Percentiles rank a stretch among this genome's conserved stretches.
Evolutionary conservation across 2,888 invertebrate genomes (phyloP).

Genomic region (Ophioninae sp.): DNA sequence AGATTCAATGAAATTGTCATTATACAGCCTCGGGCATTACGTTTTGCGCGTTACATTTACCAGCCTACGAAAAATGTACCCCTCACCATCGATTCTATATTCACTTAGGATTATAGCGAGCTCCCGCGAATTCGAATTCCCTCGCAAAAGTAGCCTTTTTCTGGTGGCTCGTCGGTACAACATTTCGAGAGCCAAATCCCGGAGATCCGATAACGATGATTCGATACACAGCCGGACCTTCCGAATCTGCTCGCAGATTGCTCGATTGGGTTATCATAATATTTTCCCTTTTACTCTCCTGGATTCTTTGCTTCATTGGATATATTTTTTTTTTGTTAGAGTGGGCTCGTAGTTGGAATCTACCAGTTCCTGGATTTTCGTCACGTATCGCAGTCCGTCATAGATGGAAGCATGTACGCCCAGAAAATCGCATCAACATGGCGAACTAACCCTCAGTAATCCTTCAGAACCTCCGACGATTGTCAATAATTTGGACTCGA

Average conservation of each 20-base stretch:
- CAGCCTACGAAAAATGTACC: conserved; percentile 32
- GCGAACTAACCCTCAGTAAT: conserved; percentile 38
- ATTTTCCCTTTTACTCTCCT: conserved; percentile 76
- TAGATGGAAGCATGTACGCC: conserved; percentile 43
- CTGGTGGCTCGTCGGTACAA: conserved; percentile 43
- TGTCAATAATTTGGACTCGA: conserved; percentile 10
- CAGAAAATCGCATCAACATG: conserved; percentile 71
- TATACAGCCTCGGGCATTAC: conserved; percentile 64
- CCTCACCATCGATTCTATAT: conserved; percentile 58
- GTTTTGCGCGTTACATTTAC: conserved; percentile 42
- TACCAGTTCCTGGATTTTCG: conserved; percentile 62
- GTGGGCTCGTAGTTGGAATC: neutral
- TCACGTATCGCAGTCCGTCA: conserved; percentile 58
- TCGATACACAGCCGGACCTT: conserved; percentile 73
- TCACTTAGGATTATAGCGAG: conserved; percentile 75
- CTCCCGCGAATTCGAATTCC: conserved; percentile 62
- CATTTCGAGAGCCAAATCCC: conserved; percentile 74
- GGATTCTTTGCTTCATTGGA: conserved; percentile 1
- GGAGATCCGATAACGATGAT: conserved; percentile 79
- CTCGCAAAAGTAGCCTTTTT: conserved; percentile 37
- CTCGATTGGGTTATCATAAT: conserved; percentile 80
- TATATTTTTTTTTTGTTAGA: conserved; percentile 16
- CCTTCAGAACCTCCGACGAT: conserved; percentile 2
- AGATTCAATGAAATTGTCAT: conserved; percentile 75
- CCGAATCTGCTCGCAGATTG: conserved; percentile 65